A percentile compares a stretch with the other conserved stretches of the same genome.
phyloP scores from a whole-genome alignment of 2,113 vertebrate genomes.

The Heterotilapia buettikoferi region DNA sequence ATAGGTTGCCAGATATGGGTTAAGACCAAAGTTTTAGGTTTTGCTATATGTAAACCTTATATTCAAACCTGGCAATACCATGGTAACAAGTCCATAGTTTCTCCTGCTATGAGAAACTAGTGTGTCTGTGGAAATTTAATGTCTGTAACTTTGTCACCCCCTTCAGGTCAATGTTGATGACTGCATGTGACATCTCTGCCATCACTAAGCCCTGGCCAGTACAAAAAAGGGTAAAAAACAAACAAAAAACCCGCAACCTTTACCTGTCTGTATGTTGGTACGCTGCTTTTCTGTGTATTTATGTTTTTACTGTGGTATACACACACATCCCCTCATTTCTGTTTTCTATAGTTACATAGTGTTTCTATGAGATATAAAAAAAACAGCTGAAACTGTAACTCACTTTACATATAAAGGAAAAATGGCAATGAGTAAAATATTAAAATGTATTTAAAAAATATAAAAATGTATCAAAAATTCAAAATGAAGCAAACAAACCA shows the following conservation, averaged over 20 bases:
- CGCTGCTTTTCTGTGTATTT: background rate
- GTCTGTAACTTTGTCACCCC: background rate
- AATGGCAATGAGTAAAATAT: background rate
- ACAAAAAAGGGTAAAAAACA: constrained; percentile 83
- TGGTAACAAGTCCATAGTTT: background rate
- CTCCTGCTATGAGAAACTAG: background rate
- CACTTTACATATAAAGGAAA: background rate
- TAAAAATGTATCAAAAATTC: background rate
- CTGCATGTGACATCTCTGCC: constrained; percentile 94
- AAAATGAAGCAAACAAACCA: background rate
- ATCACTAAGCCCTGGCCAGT: constrained; percentile 99
- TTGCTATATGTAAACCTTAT: background rate
- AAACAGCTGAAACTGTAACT: background rate
- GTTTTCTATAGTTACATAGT: background rate
- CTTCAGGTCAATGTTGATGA: constrained; percentile 97
- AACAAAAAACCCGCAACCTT: accelerated
- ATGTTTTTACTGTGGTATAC: background rate
- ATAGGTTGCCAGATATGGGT: background rate
- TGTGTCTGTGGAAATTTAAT: background rate
- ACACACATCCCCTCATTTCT: background rate
- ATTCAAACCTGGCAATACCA: background rate
- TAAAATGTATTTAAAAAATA: background rate
- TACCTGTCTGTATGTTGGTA: background rate
- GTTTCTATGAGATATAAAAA: background rate
- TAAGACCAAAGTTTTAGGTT: background rate